A percentile compares a stretch with the other conserved stretches of the same genome.
These are phyloP conservation scores for Hoplostethus mediterraneus DNA, from an alignment of 2,797 vertebrate species.

Conservation along the genomic window DNA sequence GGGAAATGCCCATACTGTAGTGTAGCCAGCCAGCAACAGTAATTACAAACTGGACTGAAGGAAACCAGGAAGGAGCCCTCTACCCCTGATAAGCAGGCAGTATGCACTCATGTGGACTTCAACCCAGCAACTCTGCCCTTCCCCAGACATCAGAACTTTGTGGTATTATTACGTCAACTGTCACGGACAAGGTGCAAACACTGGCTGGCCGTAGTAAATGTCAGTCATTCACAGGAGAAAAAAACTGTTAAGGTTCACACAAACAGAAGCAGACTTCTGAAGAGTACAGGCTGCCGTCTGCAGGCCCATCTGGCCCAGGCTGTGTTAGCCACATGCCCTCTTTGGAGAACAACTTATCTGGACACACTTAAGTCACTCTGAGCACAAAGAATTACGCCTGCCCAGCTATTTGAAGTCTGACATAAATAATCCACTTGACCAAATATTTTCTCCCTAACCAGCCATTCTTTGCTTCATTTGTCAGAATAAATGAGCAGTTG, in stretches of 20 bases:
- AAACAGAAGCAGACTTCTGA: conserved; percentile 53
- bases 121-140: conserved; percentile 57
- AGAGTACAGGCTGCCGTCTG: conserved; percentile 38
- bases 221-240: conserved; percentile 51
- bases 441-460: conserved; percentile 31
- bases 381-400: conserved; percentile 27
- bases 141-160: conserved; percentile 58
- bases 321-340: conserved; percentile 53
- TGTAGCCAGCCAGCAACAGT: conserved; percentile 59
- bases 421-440: conserved; percentile 32
- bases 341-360: conserved; percentile 52
- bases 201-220: conserved; percentile 46
- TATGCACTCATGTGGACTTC: conserved; percentile 55
- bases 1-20: conserved; percentile 71
- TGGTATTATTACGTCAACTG: conserved; percentile 43
- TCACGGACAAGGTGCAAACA: conserved; percentile 56
- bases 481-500: conserved; percentile 11
- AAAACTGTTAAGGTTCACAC: conserved; percentile 60
- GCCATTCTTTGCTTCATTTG: conserved; percentile 4
- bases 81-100: conserved; percentile 80
- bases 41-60: conserved; percentile 80
- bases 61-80: conserved; percentile 87
- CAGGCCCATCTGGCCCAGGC: conserved; percentile 43
- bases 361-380: conserved; percentile 35
- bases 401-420: conserved; percentile 36